These are phyloP conservation scores for Matsumyia berberina DNA, from an alignment of 2,888 invertebrate species.

Conservation along the genomic window DNA sequence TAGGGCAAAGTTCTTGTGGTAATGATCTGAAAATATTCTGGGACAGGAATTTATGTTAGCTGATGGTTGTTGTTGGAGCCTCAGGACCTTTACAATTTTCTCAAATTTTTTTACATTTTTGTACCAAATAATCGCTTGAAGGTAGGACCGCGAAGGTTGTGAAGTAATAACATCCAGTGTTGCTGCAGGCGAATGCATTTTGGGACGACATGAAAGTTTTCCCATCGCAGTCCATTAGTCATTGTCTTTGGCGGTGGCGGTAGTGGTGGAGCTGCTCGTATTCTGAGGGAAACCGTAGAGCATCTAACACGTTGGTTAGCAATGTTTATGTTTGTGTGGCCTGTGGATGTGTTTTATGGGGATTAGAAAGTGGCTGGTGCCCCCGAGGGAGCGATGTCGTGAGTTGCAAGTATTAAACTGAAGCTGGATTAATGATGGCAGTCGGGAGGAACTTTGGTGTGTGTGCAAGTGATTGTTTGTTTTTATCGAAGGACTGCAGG, in stretches of 20 bases:
- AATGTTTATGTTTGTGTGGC: conserved; percentile 54
- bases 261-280: conserved; percentile 22
- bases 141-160: conserved; percentile 39
- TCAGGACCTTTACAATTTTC: conserved; percentile 29
- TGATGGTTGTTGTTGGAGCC: conserved; percentile 48
- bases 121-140: conserved; percentile 24
- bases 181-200: conserved; percentile 37
- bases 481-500: conserved; percentile 43
- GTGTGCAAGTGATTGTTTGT: conserved; percentile 66
- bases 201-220: conserved; percentile 45
- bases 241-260: conserved; percentile 56
- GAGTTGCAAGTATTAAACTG: conserved; percentile 52
- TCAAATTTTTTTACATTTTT: conserved; percentile 19
- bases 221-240: conserved; percentile 69
- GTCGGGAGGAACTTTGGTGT: conserved; percentile 42
- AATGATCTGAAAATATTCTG: conserved; percentile 74
- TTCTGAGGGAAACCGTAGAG: conserved; percentile 47
- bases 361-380: conserved; percentile 57
- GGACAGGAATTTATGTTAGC: conserved; percentile 70
- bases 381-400: conserved; percentile 29
- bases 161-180: conserved; percentile 37
- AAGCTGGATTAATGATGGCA: conserved; percentile 69
- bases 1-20: conserved; percentile 66
- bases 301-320: conserved; percentile 41
- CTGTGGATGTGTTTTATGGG: conserved; percentile 61